Evolutionary conservation across 2,888 invertebrate species (phyloP), one percentile per base, ranked within the genome.

Genomic region (Rhodophaea formosa): DNA sequence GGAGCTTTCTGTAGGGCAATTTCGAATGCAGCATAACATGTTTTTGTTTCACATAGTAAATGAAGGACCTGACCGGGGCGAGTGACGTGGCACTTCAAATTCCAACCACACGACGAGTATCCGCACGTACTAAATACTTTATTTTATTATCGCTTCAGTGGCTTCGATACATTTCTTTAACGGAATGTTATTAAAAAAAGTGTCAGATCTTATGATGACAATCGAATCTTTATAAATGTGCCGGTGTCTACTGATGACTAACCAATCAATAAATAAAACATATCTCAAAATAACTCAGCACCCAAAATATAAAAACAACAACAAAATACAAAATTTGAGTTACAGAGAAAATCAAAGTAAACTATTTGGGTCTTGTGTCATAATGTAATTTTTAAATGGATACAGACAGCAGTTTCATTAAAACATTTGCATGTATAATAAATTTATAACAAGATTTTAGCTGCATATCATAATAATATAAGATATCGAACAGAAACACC

Each of bases 71-170:
- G 76, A 72, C 70, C 75, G 68, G 71, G 74, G 74, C 70, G 71
- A 62, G 59, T 77, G 79, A 77, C 75, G 76, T 72, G 69, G 62
- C 61, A 65, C 71, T 76, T 76, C 74, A 71, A 70, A 82, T 82
- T 80, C 80, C 69, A 66, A 58, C 56, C 68, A 64, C 68, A 64
- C 70, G 68, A 64, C 53, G 54, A 51, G 12, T 61, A 61, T 60
- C 60, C 45, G n/a, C 39, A 23, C 39, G 32, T n/a, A 55, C 32
- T 54, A 35, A 55, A 55, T 23, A 32, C 55, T 55, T 49, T 55
- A 35, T 52, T 52, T 32, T 44, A 44, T 51, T 51, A 30, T 14
- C 32, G 16, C 51, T 29, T 29, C 23, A 12, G 39, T 39, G n/a
- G 39, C 39, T 39, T 39, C 39, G 39, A 39, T 39, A n/a, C n/a